Conservation (phyloP, 2,797 vertebrate species). For the Acanthurus tractus region DNA sequence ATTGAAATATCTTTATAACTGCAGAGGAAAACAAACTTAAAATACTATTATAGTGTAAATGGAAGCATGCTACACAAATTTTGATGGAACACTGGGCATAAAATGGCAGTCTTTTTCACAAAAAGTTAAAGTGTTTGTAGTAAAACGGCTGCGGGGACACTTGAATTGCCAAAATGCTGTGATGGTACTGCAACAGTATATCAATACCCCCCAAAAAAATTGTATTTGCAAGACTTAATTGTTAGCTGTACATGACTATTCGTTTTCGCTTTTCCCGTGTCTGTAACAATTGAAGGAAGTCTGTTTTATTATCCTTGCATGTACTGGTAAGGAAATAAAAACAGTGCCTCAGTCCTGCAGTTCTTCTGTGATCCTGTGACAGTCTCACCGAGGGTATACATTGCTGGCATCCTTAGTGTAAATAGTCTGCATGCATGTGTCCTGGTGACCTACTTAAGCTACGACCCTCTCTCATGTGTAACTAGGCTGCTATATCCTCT, state of each 20-base stretch:
- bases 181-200: no score
- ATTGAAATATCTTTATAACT: not conserved
- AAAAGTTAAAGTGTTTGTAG: not conserved
- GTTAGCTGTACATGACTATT: not conserved
- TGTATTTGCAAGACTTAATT: not conserved
- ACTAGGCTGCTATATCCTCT: slow-evolving; percentile 51
- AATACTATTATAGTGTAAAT: no score
- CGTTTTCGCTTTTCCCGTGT: no score
- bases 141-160: not conserved
- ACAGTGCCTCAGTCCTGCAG: not conserved
- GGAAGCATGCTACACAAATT: not conserved
- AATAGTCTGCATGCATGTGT: slow-evolving; percentile 12
- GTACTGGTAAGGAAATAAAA: not conserved
- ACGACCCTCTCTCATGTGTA: slow-evolving; percentile 36
- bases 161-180: no score
- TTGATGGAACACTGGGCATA: not conserved
- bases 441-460: slow-evolving; percentile 63
- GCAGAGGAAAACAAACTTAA: not conserved
- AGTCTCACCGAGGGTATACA: not conserved
- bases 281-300: no score
- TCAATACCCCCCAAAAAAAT: not conserved
- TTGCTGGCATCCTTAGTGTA: not conserved
- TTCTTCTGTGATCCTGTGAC: not conserved
- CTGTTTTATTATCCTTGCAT: not conserved
- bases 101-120: not conserved